Conservation (phyloP, 2,113 vertebrate species). For the Thunnus maccoyii region DNA sequence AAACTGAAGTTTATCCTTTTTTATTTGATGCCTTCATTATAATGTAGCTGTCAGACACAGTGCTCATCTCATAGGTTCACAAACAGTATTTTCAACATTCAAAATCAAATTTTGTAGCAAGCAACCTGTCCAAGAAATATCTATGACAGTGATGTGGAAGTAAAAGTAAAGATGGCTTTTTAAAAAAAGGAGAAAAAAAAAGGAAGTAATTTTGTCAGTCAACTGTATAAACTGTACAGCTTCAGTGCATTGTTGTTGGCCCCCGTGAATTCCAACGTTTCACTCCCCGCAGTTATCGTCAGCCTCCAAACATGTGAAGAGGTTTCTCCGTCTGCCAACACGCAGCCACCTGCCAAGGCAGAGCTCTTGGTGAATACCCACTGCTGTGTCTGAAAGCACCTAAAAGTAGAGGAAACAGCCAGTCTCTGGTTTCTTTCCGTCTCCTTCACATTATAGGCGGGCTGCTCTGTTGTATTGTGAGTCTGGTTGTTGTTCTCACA, state of each 20-base stretch:
- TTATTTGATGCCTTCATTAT: no score
- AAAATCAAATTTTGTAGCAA: no score
- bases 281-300: background rate
- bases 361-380: background rate
- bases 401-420: background rate
- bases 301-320: background rate
- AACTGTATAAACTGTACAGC: background rate
- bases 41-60: background rate
- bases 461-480: background rate
- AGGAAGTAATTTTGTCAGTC: no score
- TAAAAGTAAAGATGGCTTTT: no score
- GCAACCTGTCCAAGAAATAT: no score
- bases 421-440: background rate
- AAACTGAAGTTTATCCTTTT: background rate
- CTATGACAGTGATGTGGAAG: no score
- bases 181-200: no score
- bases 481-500: constrained; percentile 23
- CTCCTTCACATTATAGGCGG: background rate
- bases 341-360: background rate
- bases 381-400: background rate
- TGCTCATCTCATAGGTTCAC: background rate
- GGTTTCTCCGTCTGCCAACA: constrained; percentile 5
- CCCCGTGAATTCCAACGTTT: background rate
- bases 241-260: background rate
- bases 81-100: background rate